A percentile compares a stretch with the other conserved stretches of the same genome.
Evolutionary conservation across 2,113 vertebrate genomes (phyloP).

Genomic region (Pachycephala philippinensis): DNA sequence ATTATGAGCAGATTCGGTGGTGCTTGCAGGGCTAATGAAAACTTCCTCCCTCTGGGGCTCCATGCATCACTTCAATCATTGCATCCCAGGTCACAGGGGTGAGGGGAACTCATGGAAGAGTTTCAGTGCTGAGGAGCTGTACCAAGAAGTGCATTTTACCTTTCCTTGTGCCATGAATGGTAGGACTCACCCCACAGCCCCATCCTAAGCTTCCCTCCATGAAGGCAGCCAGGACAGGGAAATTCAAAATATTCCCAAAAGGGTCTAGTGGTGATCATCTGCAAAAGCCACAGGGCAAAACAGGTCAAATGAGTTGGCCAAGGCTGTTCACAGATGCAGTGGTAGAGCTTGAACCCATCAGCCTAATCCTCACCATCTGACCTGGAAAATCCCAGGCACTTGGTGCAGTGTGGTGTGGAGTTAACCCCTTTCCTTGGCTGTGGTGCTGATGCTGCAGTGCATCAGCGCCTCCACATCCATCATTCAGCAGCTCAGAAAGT

Average conservation of each 20-base stretch:
- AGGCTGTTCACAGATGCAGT: background rate
- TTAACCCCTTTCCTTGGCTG: background rate
- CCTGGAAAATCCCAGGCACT: background rate
- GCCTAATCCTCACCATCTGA: background rate
- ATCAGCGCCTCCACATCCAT: background rate
- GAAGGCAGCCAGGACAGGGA: background rate
- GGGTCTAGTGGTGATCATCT: background rate
- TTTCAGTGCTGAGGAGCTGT: background rate
- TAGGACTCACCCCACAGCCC: background rate
- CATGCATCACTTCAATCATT: background rate
- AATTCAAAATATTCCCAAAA: background rate
- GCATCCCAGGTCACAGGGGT: background rate
- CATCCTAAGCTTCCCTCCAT: background rate
- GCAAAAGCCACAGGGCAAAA: background rate
- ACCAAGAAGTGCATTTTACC: background rate
- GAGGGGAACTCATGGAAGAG: background rate
- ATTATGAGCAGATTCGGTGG: rapidly evolving
- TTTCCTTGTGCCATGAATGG: background rate
- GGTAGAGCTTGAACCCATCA: background rate
- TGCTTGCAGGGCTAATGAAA: background rate
- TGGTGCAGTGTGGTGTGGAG: background rate
- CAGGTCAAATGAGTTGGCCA: background rate
- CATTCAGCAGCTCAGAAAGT: background rate
- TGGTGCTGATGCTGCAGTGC: background rate
- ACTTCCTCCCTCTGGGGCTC: background rate